Evolutionary conservation across 2,888 invertebrate genomes (phyloP).

Genomic region (Koerneria pararmatus): DNA sequence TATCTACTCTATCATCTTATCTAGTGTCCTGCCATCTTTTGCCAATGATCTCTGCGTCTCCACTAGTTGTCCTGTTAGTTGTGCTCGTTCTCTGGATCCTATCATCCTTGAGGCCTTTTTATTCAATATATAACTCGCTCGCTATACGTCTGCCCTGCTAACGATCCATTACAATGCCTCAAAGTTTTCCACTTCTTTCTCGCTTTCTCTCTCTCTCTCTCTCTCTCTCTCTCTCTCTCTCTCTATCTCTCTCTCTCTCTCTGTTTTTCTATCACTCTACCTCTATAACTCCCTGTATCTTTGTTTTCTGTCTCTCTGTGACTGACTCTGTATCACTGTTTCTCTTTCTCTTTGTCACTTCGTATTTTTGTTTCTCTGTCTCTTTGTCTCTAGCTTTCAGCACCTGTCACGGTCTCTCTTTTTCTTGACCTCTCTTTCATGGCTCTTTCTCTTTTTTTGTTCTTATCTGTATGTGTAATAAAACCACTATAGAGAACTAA

Average conservation of each 20-base stretch:
- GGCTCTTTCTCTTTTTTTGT: not conserved
- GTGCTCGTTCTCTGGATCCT: not conserved
- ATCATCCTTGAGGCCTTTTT: not conserved
- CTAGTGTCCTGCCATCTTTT: too few relatives aligned
- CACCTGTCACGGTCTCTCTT: not conserved
- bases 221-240: not conserved
- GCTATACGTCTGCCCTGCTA: slow-evolving; percentile 3
- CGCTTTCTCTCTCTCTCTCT: not conserved
- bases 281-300: not conserved
- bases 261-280: not conserved
- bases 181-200: not conserved
- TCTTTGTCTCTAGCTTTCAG: slow-evolving; percentile 5
- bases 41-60: too few relatives aligned
- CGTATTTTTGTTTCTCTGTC: slow-evolving; percentile 10
- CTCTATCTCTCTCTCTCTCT: not conserved
- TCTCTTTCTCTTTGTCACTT: not conserved
- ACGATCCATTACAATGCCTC: not conserved
- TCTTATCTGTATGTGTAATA: not conserved
- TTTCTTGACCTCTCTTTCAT: not conserved
- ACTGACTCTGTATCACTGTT: not conserved
- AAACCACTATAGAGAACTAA: too few relatives aligned
- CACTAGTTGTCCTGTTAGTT: too few relatives aligned
- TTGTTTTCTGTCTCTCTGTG: not conserved
- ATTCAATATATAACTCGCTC: slow-evolving; percentile 1
- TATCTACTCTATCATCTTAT: too few relatives aligned